Conservation (phyloP, 2,113 vertebrate genomes). For the Vidua macroura region DNA sequence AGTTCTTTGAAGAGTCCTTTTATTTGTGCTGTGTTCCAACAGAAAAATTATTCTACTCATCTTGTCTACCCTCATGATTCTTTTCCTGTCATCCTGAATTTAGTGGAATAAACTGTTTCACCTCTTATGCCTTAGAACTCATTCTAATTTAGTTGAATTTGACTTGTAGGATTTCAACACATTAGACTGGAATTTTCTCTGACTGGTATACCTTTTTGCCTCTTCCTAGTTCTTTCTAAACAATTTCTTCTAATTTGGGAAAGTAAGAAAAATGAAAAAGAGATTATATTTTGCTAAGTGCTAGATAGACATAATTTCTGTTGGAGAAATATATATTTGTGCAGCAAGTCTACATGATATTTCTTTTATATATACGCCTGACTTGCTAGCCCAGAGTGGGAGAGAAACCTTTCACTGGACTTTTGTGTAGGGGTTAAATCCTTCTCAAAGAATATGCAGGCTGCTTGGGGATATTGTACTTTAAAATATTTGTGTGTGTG, state of each 20-base stretch:
- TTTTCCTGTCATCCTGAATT: slow-evolving; percentile 41
- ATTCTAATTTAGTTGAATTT: slow-evolving; percentile 46
- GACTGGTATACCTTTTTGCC: background rate
- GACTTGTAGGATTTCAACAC: slow-evolving; percentile 27
- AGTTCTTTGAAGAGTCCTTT: background rate
- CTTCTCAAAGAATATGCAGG: background rate
- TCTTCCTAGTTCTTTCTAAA: background rate
- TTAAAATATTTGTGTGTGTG: background rate
- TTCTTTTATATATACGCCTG: background rate
- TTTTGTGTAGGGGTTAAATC: background rate
- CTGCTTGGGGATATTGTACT: background rate
- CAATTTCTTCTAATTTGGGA: background rate
- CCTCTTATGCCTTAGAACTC: background rate
- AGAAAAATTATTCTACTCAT: slow-evolving; percentile 31
- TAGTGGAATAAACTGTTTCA: slow-evolving; percentile 39
- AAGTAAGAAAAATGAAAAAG: background rate
- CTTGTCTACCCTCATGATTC: slow-evolving; percentile 10
- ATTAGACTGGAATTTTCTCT: background rate
- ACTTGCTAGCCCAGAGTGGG: background rate
- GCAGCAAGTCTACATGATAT: background rate
- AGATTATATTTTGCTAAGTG: background rate
- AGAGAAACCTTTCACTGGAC: background rate
- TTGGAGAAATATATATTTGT: background rate
- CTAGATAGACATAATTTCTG: background rate
- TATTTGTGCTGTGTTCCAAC: background rate